Evolutionary conservation across 2,113 vertebrate genomes (phyloP).

Genomic region (Martes martes): DNA sequence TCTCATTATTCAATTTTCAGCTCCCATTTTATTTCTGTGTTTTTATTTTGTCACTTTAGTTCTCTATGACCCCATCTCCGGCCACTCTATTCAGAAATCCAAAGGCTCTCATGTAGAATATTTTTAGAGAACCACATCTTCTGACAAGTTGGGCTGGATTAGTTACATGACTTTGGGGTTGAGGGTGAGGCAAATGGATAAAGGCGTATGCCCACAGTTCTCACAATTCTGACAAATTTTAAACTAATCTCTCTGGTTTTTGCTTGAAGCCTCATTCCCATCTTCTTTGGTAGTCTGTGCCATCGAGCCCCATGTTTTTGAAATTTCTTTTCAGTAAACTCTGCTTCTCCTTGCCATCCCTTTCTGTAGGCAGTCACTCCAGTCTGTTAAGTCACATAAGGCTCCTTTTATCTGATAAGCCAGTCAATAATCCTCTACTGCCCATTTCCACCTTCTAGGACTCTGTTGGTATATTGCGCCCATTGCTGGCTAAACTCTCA

Average conservation of each 20-base stretch:
- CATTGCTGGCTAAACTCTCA: background rate
- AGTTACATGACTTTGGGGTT: background rate
- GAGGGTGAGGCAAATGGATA: background rate
- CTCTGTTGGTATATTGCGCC: background rate
- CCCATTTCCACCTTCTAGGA: background rate
- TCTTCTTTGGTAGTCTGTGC: background rate
- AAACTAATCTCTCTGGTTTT: background rate
- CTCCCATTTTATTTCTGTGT: background rate
- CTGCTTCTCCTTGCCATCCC: background rate
- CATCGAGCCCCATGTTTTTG: background rate
- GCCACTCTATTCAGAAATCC: background rate
- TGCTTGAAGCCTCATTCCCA: background rate
- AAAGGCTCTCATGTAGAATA: background rate
- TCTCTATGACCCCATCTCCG: background rate
- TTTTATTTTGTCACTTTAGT: background rate
- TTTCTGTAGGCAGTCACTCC: background rate
- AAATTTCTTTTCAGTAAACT: background rate
- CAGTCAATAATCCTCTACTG: background rate
- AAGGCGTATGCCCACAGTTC: background rate
- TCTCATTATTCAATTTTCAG: background rate
- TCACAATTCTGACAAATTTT: background rate
- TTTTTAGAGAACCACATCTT: background rate
- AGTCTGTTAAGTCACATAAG: background rate
- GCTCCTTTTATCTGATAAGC: background rate
- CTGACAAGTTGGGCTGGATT: rapidly evolving